Conservation (phyloP, 2,797 vertebrate genomes). For the Erithacus rubecula region DNA sequence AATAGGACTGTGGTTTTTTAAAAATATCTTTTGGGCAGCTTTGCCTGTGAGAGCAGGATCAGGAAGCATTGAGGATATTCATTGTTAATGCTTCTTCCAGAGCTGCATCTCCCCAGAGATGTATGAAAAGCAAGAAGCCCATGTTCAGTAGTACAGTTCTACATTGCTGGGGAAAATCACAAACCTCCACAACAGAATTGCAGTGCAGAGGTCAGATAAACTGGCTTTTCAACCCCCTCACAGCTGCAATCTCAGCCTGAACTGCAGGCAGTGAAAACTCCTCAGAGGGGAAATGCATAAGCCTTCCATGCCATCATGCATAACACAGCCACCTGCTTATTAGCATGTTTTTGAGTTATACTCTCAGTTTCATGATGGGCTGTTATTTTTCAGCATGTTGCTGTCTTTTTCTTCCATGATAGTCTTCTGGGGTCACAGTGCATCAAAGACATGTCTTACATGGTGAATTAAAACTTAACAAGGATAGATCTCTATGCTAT, state of each 20-base stretch:
- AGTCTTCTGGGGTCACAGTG: background rate
- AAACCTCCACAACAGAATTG: background rate
- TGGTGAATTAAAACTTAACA: background rate
- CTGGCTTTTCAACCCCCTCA: background rate
- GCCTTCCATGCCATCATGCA: background rate
- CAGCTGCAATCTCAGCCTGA: background rate
- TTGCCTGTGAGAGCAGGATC: background rate
- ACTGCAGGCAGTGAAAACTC: background rate
- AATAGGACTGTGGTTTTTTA: background rate
- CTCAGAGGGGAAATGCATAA: background rate
- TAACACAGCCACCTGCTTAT: background rate
- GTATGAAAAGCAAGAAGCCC: background rate
- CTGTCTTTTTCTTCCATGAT: background rate
- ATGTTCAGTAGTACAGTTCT: background rate
- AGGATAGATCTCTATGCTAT: background rate
- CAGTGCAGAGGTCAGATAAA: background rate
- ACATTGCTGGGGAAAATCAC: background rate
- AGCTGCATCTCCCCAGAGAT: background rate
- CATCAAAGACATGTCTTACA: background rate
- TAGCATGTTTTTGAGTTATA: background rate
- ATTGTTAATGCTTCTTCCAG: background rate
- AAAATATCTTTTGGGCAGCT: background rate
- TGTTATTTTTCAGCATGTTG: conserved; percentile 31
- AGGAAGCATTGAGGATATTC: background rate
- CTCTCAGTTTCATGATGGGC: background rate